A percentile compares a stretch with the other conserved stretches of the same genome.
phyloP scores from a whole-genome alignment of 2,797 vertebrate genomes.

The Remorina albescens region DNA sequence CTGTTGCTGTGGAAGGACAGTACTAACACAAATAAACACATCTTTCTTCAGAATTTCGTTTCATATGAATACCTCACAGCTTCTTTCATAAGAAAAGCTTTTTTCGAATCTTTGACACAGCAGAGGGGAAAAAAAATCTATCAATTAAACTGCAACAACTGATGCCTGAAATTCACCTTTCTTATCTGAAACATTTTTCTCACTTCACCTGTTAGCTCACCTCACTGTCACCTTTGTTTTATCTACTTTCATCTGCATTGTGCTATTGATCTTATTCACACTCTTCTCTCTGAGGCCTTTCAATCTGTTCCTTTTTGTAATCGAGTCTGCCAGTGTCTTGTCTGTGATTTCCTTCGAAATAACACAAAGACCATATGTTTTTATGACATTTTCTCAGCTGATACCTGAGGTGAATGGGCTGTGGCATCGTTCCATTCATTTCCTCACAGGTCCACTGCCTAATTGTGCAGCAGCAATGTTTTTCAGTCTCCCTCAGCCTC shows the following conservation, averaged over 20 bases:
- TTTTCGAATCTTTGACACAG: neutral
- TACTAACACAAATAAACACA: neutral
- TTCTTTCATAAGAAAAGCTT: neutral
- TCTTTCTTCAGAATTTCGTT: neutral
- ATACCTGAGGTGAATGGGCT: slow-evolving; percentile 27
- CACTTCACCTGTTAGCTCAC: slow-evolving; percentile 26
- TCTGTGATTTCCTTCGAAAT: slow-evolving; percentile 1
- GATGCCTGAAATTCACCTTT: slow-evolving; percentile 14
- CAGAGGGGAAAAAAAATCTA: neutral
- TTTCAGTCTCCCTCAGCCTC: slow-evolving; percentile 25
- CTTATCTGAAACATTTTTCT: slow-evolving; percentile 39
- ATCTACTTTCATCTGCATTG: slow-evolving; percentile 40
- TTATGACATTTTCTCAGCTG: slow-evolving; percentile 23
- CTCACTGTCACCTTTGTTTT: slow-evolving; percentile 16
- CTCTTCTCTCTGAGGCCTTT: slow-evolving; percentile 1
- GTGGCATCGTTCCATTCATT: slow-evolving; percentile 48
- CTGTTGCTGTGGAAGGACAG: slow-evolving; percentile 1
- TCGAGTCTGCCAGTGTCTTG: neutral
- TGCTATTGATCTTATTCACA: slow-evolving; percentile 29
- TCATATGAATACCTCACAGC: neutral
- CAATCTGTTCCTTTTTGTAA: slow-evolving; percentile 8
- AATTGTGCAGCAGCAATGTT: slow-evolving; percentile 44
- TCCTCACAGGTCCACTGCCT: slow-evolving; percentile 51
- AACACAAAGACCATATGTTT: slow-evolving; percentile 14
- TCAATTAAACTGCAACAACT: slow-evolving; percentile 19